Conservation (phyloP, 53 echinoderm and acorn worm genomes). For the Henricia sp. region DNA sequence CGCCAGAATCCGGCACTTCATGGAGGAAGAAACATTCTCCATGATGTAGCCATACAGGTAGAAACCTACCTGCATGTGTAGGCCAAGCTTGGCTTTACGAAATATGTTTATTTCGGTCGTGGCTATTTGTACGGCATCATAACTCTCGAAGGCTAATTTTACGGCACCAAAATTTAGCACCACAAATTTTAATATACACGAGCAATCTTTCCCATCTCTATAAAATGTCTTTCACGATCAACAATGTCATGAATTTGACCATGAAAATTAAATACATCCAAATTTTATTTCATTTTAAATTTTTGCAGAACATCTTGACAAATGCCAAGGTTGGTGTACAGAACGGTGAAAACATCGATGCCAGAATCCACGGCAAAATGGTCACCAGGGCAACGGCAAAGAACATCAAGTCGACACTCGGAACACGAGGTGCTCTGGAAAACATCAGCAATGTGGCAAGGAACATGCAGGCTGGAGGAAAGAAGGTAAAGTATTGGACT, state of each 20-base stretch:
- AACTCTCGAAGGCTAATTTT: too few relatives aligned
- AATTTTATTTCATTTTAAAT: not conserved
- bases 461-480: conserved; percentile 50
- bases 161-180: too few relatives aligned
- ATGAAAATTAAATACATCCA: too few relatives aligned
- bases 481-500: conserved; percentile 60
- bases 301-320: conserved; percentile 38
- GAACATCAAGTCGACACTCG: conserved; percentile 48
- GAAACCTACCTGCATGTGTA: too few relatives aligned
- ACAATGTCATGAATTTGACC: too few relatives aligned
- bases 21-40: not conserved
- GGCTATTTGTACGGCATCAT: too few relatives aligned
- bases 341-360: conserved; percentile 66
- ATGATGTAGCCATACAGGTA: too few relatives aligned
- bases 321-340: conserved; percentile 31
- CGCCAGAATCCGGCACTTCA: not conserved
- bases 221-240: too few relatives aligned
- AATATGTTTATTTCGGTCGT: too few relatives aligned
- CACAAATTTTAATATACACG: too few relatives aligned
- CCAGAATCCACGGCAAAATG: conserved; percentile 68
- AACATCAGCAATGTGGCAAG: conserved; percentile 86
- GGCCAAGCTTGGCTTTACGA: too few relatives aligned
- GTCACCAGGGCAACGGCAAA: conserved; percentile 63
- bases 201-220: too few relatives aligned
- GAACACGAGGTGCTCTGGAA: conserved; percentile 77